Evolutionary conservation across 2,797 vertebrate species (phyloP), one percentile per base, ranked within the genome.

Genomic region (Cyclopterus lumpus): DNA sequence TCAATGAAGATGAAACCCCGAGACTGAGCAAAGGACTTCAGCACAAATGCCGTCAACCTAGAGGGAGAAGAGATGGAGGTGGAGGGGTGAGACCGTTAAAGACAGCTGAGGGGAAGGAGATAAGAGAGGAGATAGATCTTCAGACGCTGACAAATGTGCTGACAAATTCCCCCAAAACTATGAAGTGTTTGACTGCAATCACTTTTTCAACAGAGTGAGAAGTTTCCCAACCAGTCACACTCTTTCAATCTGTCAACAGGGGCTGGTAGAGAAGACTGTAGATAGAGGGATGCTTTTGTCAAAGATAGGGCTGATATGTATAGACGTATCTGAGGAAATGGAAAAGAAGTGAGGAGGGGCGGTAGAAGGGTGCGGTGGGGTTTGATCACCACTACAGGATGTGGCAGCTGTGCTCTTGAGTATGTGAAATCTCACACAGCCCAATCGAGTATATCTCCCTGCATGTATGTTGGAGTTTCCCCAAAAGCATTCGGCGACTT

Each of bases 1-100:
- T 98, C 97, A 42, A 98, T 97, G 88, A 96, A 98, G 92, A 98
- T 96, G 91, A 98, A 98, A 34, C 95, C 96, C 36, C 95, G 95
- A 3, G 97, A 97, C 92, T 98, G 97, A 22, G 97, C 96, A 34
- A 99, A 98, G 78, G 97, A 98, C 93, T 98, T 98, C 69, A 98
- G 92, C 67, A 99, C 97, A 84, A 98, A 98, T 4, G 97, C 97
- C 3, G 97, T 99, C 84, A 98, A 94, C 97, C 97, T 99, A 69
- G 26, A 81, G 30, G 66, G 74, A 79, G 61, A 53, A 20, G 59
- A 75, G 38, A 77, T 11, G 16, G 54, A 59, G 65, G 64, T 49
- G 42, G 51, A 55, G 34, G 26, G 46, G 32, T 11, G 71, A 60
- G 55, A 30, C 4, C 34, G 64, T 51, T 18, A 24, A 60, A 73